These are phyloP conservation scores for Vanacampus margaritifer DNA, from an alignment of 2,113 vertebrate genomes.

Conservation along the genomic window DNA sequence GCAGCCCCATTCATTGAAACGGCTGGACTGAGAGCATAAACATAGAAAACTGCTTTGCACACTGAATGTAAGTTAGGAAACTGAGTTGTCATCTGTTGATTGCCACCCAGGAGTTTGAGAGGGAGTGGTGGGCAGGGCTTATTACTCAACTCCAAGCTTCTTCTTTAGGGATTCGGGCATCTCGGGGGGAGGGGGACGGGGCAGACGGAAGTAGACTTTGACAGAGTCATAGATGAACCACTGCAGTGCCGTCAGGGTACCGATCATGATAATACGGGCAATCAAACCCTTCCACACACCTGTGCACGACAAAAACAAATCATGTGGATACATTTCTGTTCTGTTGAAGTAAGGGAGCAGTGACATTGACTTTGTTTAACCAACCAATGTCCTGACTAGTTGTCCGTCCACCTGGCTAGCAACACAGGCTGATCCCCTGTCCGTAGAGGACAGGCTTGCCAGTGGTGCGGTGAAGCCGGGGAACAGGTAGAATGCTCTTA, in stretches of 20 bases:
- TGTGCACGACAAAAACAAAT: conserved; percentile 35
- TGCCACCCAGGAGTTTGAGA: neutral
- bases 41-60: conserved; percentile 59
- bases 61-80: conserved; percentile 12
- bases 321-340: too few species aligned
- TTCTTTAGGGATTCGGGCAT: conserved; percentile 99
- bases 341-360: too few species aligned
- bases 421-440: conserved; percentile 35
- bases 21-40: conserved; percentile 51
- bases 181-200: conserved; percentile 95
- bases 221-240: conserved; percentile 99
- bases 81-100: conserved; percentile 5
- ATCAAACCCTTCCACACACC: conserved; percentile 98
- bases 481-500: conserved; percentile 86
- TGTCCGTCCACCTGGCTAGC: conserved; percentile 53
- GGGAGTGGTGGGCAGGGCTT: conserved; percentile 17
- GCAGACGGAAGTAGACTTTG: conserved; percentile 97
- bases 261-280: conserved; percentile 99
- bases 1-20: conserved; percentile 20
- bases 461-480: conserved; percentile 63
- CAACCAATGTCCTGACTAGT: neutral
- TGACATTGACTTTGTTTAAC: too few species aligned
- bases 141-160: conserved; percentile 91
- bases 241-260: conserved; percentile 95
- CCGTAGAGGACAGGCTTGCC: conserved; percentile 35